Conservation (phyloP, 2,113 vertebrate species). For the Verasper variegatus region DNA sequence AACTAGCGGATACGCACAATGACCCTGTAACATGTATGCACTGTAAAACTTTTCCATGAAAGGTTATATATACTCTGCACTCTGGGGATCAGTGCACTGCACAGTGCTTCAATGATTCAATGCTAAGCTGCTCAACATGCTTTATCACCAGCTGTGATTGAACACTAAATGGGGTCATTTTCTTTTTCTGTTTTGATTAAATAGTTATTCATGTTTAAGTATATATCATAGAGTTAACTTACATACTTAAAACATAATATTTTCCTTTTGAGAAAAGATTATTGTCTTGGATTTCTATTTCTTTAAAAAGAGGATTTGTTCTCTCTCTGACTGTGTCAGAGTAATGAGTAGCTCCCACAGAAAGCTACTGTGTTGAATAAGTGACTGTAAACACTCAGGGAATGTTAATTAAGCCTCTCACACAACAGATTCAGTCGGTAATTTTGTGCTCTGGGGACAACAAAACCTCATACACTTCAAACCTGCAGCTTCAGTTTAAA, state of each 20-base stretch:
- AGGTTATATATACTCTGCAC: conserved; percentile 39
- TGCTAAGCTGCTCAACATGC: conserved; percentile 1
- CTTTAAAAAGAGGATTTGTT: conserved; percentile 69
- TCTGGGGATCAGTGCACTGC: conserved; percentile 25
- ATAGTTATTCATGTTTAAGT: background rate
- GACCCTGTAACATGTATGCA: conserved; percentile 52
- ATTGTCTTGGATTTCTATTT: conserved; percentile 18
- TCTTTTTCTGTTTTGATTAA: conserved; percentile 5
- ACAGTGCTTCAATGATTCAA: conserved; percentile 9
- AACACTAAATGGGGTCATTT: background rate
- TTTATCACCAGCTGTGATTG: no score
- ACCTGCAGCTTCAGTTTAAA: conserved; percentile 11
- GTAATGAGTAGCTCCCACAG: conserved; percentile 74
- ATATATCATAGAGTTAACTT: conserved; percentile 22
- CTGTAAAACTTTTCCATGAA: conserved; percentile 35
- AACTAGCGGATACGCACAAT: conserved; percentile 59
- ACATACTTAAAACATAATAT: conserved; percentile 4
- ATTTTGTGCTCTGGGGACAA: conserved; percentile 56
- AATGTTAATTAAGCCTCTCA: conserved; percentile 82
- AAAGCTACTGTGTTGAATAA: conserved; percentile 78
- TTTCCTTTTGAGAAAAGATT: background rate
- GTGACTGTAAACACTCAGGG: conserved; percentile 81
- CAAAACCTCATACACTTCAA: conserved; percentile 63
- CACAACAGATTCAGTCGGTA: conserved; percentile 68
- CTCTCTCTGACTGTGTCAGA: conserved; percentile 67